A percentile compares a stretch with the other conserved stretches of the same genome.
Conservation (phyloP, 2,113 vertebrate genomes). For the Oostethus manadensis region DNA sequence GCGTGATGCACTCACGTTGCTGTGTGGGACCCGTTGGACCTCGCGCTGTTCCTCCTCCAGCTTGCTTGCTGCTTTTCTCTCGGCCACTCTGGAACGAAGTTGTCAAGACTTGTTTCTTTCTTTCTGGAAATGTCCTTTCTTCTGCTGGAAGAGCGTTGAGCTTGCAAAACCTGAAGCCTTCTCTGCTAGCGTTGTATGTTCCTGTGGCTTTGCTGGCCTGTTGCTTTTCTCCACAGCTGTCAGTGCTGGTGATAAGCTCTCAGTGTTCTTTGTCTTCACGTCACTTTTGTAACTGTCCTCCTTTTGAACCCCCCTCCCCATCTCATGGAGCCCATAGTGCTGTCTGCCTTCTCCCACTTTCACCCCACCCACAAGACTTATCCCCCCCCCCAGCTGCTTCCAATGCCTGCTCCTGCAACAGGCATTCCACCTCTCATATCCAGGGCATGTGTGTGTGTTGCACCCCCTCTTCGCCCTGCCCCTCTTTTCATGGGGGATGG, state of each 20-base stretch:
- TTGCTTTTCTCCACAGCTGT: slow-evolving; percentile 29
- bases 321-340: slow-evolving; percentile 20
- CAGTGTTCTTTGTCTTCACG: slow-evolving; percentile 45
- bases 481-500: slow-evolving; percentile 47
- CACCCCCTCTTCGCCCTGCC: slow-evolving; percentile 20
- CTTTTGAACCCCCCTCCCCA: slow-evolving; percentile 11
- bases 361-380: slow-evolving; percentile 57
- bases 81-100: slow-evolving; percentile 4
- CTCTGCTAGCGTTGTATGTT: slow-evolving; percentile 26
- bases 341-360: slow-evolving; percentile 32
- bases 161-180: too few relatives aligned
- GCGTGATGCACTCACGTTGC: slow-evolving; percentile 51
- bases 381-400: slow-evolving; percentile 36
- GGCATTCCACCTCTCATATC: slow-evolving; percentile 47
- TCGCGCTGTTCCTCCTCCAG: slow-evolving; percentile 55
- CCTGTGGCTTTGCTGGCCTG: slow-evolving; percentile 29
- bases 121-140: neutral
- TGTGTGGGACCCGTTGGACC: slow-evolving; percentile 37
- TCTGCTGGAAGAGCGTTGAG: too few relatives aligned
- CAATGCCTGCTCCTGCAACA: slow-evolving; percentile 31
- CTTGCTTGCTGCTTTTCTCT: slow-evolving; percentile 24
- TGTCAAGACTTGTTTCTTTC: neutral
- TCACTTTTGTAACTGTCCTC: slow-evolving; percentile 29
- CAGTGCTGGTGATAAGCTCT: slow-evolving; percentile 17
- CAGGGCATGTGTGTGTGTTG: slow-evolving; percentile 30